Evolutionary conservation across 2,797 vertebrate species (phyloP).

Genomic region (Malacoctenus gilli): DNA sequence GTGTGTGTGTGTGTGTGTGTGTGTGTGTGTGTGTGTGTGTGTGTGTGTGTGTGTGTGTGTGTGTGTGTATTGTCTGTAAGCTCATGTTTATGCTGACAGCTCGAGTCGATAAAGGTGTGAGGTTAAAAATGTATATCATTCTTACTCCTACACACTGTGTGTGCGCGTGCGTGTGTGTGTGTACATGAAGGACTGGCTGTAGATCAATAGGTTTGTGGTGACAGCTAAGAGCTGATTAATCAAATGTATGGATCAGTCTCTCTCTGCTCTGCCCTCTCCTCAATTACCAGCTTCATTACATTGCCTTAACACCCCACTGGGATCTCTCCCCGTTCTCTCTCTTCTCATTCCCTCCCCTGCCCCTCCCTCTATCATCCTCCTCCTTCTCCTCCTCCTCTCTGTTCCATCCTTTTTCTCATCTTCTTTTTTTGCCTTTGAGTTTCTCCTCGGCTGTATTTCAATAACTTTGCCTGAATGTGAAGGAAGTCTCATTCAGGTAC

Average conservation of each 20-base stretch:
- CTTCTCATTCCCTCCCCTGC: constrained; percentile 4
- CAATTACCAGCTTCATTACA: constrained; percentile 83
- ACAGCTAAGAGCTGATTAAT: constrained; percentile 84
- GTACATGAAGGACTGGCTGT: constrained; percentile 60
- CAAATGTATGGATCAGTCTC: constrained; percentile 80
- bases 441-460: too few species aligned
- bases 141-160: constrained; percentile 11
- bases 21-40: neutral
- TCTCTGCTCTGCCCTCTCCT: constrained; percentile 75
- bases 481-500: too few species aligned
- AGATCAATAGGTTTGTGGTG: constrained; percentile 79
- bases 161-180: constrained; percentile 10
- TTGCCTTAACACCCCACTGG: constrained; percentile 78
- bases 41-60: neutral
- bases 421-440: constrained; percentile 29
- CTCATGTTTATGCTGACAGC: constrained; percentile 41
- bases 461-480: constrained; percentile 18
- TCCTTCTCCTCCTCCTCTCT: constrained; percentile 8
- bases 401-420: neutral
- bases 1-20: neutral
- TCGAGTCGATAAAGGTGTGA: constrained; percentile 27
- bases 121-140: constrained; percentile 50
- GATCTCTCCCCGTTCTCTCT: constrained; percentile 60
- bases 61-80: constrained; percentile 32
- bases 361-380: constrained; percentile 3